Conservation (phyloP, 2,888 invertebrate genomes). For the Megastigmus dorsalis region DNA sequence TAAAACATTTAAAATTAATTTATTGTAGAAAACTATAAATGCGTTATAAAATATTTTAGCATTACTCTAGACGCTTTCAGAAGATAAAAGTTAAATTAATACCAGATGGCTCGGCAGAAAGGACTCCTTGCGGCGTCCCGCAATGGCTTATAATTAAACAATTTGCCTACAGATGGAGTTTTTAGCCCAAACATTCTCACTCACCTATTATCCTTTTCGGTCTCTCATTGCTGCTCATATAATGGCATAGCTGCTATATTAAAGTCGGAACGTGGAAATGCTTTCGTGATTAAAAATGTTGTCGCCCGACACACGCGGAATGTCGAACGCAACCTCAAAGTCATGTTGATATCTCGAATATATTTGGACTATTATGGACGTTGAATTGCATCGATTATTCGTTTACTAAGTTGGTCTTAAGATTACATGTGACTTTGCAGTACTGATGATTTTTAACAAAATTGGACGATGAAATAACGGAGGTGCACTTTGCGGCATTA, state of each 20-base stretch:
- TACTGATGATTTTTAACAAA: not conserved
- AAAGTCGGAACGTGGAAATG: slow-evolving; percentile 66
- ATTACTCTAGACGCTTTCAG: too few species aligned
- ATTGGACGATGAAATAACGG: too few species aligned
- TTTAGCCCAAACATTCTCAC: slow-evolving; percentile 70
- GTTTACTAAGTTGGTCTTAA: slow-evolving; percentile 22
- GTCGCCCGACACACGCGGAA: slow-evolving; percentile 68
- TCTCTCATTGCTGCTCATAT: slow-evolving; percentile 56
- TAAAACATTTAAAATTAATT: too few species aligned
- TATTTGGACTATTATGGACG: too few species aligned
- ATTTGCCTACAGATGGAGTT: slow-evolving; percentile 74
- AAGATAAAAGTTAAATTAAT: too few species aligned
- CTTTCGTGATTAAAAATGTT: slow-evolving; percentile 73
- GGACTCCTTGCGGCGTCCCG: not conserved
- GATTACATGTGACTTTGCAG: too few species aligned
- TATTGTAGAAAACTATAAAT: too few species aligned
- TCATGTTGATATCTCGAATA: too few species aligned
- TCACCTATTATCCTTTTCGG: slow-evolving; percentile 57
- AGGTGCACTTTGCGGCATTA: too few species aligned
- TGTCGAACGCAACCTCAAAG: slow-evolving; percentile 50
- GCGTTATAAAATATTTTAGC: too few species aligned
- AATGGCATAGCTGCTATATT: slow-evolving; percentile 72
- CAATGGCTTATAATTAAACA: slow-evolving; percentile 71
- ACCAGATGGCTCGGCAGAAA: too few species aligned
- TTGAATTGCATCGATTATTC: slow-evolving; percentile 41